Conservation (phyloP, 1,140 invertebrate genomes). For the Diabrotica undecimpunctata region DNA sequence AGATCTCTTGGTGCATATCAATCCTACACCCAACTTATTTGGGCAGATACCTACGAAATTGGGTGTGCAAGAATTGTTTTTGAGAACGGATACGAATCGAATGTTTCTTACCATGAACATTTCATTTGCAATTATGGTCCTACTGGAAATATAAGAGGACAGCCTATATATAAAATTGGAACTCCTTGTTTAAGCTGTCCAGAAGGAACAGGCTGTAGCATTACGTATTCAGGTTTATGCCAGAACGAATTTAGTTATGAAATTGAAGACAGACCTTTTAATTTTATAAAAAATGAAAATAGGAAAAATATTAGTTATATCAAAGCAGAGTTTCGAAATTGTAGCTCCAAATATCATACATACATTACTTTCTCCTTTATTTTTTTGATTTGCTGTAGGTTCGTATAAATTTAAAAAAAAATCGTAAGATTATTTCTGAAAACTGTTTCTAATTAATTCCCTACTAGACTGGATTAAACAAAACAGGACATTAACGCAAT, state of each 20-base stretch:
- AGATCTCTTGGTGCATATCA: no score
- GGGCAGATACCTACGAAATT: conserved; percentile 48
- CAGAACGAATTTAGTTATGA: conserved; percentile 24
- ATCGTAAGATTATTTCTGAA: no score
- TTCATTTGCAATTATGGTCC: conserved; percentile 51
- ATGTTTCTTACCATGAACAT: conserved; percentile 35
- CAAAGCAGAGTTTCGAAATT: no score
- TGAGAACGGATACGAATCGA: conserved; percentile 25
- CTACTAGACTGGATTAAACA: no score
- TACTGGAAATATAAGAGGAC: conserved; percentile 43
- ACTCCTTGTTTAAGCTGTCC: conserved; percentile 35
- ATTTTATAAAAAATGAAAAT: no score
- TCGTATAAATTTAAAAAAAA: no score
- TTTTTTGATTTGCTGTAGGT: no score
- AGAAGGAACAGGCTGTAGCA: conserved; percentile 35
- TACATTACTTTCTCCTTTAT: no score
- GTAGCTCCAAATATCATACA: no score
- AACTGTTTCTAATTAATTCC: no score
- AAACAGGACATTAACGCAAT: no score
- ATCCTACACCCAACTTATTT: conserved; percentile 50
- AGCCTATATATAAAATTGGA: conserved; percentile 38
- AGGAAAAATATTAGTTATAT: no score
- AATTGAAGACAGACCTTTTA: neutral
- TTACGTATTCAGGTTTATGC: conserved; percentile 36
- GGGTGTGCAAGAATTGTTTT: conserved; percentile 39